Evolutionary conservation across 2,888 invertebrate species (phyloP).

Genomic region (Microchrysa polita): DNA sequence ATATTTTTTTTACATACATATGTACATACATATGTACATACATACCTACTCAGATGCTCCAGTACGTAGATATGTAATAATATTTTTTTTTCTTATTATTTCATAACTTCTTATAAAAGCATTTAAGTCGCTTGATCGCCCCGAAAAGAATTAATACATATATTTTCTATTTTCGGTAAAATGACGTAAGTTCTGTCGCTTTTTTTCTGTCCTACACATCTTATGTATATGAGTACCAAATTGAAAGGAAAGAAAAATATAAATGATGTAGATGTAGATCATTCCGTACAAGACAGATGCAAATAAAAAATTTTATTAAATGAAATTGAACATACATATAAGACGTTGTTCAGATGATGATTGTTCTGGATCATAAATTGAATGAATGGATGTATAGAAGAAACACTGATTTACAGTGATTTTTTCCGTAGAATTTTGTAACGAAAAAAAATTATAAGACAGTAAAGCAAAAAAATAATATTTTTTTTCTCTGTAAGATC

Average conservation of each 20-base stretch:
- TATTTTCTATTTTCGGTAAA: conserved; percentile 46
- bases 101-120: conserved; percentile 26
- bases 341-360: background rate
- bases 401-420: background rate
- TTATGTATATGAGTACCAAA: background rate
- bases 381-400: background rate
- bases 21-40: too few species aligned
- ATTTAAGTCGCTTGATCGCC: conserved; percentile 26
- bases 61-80: too few species aligned
- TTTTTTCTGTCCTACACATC: conserved; percentile 29
- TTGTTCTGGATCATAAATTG: background rate
- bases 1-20: background rate
- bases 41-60: too few species aligned
- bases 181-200: conserved; percentile 44
- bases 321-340: background rate
- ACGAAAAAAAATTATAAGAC: too few species aligned
- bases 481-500: too few species aligned
- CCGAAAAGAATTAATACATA: conserved; percentile 30
- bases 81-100: conserved; percentile 15
- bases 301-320: conserved; percentile 3
- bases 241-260: conserved; percentile 13
- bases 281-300: conserved; percentile 3
- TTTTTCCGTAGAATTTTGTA: conserved; percentile 7
- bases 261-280: too few species aligned
- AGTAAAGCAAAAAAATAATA: too few species aligned